Base-by-base conservation (phyloP, 2,888 invertebrate genomes). In the Meganola albula region DNA sequence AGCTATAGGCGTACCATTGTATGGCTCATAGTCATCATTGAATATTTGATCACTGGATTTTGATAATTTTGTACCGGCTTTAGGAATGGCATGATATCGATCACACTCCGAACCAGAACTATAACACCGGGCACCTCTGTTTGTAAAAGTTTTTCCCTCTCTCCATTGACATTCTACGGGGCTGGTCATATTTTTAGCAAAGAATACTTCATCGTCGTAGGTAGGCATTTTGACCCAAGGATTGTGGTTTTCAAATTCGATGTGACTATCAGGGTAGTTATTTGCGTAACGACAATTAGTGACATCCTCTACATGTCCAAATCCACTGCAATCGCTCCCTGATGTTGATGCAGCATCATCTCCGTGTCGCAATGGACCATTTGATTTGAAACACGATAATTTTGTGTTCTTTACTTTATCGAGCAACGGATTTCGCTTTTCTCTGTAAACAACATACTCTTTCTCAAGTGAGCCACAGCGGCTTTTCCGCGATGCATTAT, bases 401-500 rank as follows among this genome's bases (percentile, higher is more conserved):
- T 90, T 87, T 27, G 91, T 91, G 61, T 91, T 91, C 65, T 91
- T 91, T 3, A 92, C 91, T 63, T 90, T 88, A 59, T 92, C 91
- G 34, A 92, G 82, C 39, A 92, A 80, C 24, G 92, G 92, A 63
- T 91, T 91, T 35, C 90, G 85, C 63, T 89, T 91, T 71, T 92
- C 92, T 49, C 89, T 75, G 42, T 83, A 85, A 10, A 88, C 87
- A 47, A 87, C 86, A 51, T 87, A 88, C 47, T 89, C 88, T 66
- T 89, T 89, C 50, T 89, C 88, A 45, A 87, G 69, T 46, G 86
- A 82, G 43, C 80, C 78, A 31, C 83, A 79, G 53, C 85, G 78
- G 63, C 75, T 74, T 68, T 80, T 82, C 36, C 82, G 80, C 41
- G 85, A 76, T 37, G 84, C 71, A 49, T 77, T 80, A 57, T 87